Evolutionary conservation across 2,113 vertebrate genomes (phyloP).

Genomic region (Vanacampus margaritifer): DNA sequence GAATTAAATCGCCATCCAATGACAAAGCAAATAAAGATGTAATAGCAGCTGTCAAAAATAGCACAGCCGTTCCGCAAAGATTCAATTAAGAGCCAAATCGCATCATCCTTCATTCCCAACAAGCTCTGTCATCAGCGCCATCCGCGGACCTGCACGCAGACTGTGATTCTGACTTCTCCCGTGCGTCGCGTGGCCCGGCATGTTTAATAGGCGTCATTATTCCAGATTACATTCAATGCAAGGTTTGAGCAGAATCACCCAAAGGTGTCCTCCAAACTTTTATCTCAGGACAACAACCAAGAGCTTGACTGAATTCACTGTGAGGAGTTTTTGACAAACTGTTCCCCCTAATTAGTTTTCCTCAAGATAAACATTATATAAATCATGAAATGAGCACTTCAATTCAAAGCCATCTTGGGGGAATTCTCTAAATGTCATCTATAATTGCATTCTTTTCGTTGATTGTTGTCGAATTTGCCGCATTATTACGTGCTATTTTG

Average conservation of each 20-base stretch:
- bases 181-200: background rate
- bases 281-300: background rate
- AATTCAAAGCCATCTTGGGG: background rate
- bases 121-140: conserved; percentile 35
- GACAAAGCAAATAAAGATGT: background rate
- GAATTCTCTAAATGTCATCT: background rate
- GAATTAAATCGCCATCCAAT: background rate
- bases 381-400: background rate
- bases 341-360: background rate
- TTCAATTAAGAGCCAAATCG: conserved; percentile 24
- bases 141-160: conserved; percentile 33
- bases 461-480: background rate
- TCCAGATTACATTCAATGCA: background rate
- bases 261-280: background rate
- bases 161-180: conserved; percentile 7
- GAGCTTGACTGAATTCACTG: background rate
- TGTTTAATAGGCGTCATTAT: background rate
- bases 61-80: background rate
- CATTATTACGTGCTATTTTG: background rate
- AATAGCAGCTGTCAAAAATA: background rate
- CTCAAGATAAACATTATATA: background rate
- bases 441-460: background rate
- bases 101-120: conserved; percentile 29
- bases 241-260: background rate
- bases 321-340: background rate